Conservation (phyloP, 2,888 invertebrate genomes). For the Neoascia interrupta region DNA sequence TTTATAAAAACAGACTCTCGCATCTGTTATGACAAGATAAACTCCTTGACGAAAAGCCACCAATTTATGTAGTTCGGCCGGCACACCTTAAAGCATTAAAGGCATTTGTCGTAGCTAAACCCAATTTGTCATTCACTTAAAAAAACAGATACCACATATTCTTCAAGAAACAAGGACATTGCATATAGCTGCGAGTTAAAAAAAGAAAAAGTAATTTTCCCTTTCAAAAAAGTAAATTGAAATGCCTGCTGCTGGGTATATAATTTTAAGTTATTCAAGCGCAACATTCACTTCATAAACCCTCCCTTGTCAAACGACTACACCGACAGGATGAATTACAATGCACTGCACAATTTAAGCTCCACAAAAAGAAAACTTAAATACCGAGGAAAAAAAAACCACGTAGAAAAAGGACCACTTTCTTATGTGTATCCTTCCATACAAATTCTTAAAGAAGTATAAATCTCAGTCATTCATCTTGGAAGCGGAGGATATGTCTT, state of each 20-base stretch:
- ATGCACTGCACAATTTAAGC: constrained; percentile 43
- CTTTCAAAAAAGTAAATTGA: constrained; percentile 43
- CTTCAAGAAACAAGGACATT: too few species aligned
- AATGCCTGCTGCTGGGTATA: constrained; percentile 60
- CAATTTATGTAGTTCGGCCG: too few species aligned
- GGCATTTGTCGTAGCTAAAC: too few species aligned
- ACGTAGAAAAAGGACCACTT: constrained; percentile 28
- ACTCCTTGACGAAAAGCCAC: too few species aligned
- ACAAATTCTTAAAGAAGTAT: constrained; percentile 50
- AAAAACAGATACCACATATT: too few species aligned
- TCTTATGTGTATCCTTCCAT: constrained; percentile 46
- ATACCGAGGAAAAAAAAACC: constrained; percentile 8
- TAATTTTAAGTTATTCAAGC: constrained; percentile 62
- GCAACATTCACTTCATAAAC: constrained; percentile 54
- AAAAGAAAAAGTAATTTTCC: constrained; percentile 31
- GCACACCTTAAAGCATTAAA: too few species aligned
- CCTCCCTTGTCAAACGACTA: constrained; percentile 38
- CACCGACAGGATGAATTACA: constrained; percentile 48
- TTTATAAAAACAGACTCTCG: too few species aligned
- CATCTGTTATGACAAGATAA: too few species aligned
- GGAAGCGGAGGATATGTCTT: constrained; percentile 57
- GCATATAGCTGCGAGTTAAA: too few species aligned
- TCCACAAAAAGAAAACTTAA: constrained; percentile 34
- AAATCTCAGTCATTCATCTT: constrained; percentile 67
- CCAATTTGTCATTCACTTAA: too few species aligned